phyloP scores from a whole-genome alignment of 1,140 invertebrate species.

The Leptoteleia sp. region DNA sequence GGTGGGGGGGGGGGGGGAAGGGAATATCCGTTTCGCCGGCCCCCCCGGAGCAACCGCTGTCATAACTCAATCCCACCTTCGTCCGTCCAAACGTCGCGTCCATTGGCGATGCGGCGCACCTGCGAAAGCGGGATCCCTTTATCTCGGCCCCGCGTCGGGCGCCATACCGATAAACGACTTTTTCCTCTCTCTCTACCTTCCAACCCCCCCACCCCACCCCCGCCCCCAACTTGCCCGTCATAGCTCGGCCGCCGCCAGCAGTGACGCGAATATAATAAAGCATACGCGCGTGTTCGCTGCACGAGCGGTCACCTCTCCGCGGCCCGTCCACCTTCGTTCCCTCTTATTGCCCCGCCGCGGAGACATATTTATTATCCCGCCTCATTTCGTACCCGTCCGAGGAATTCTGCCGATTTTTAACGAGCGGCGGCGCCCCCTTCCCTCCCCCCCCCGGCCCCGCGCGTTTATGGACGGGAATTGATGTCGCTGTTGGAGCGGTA shows the following conservation, averaged over 20 bases:
- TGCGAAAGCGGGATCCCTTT: slow-evolving; percentile 61
- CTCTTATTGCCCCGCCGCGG: slow-evolving; percentile 42
- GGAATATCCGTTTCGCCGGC: slow-evolving; percentile 77
- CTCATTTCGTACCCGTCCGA: slow-evolving; percentile 41
- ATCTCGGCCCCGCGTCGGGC: slow-evolving; percentile 46
- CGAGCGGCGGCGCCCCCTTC: slow-evolving; percentile 24
- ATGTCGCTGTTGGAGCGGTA: slow-evolving; percentile 33
- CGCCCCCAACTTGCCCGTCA: no score
- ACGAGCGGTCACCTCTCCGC: slow-evolving; percentile 19
- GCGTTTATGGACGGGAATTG: slow-evolving; percentile 44
- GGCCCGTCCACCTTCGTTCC: slow-evolving; percentile 31
- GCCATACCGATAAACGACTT: slow-evolving; percentile 56
- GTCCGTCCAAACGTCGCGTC: slow-evolving; percentile 63
- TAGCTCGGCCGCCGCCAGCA: no score
- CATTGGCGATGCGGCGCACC: slow-evolving; percentile 63
- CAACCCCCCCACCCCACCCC: no score
- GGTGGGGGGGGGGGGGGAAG: no score
- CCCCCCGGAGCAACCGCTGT: slow-evolving; percentile 80
- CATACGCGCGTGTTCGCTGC: slow-evolving; percentile 25
- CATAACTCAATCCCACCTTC: slow-evolving; percentile 82
- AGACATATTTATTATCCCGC: slow-evolving; percentile 54
- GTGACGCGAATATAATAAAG: slow-evolving; percentile 37
- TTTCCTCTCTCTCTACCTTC: not conserved
- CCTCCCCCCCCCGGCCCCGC: not conserved
- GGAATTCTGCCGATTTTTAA: slow-evolving; percentile 58